phyloP scores from a whole-genome alignment of 2,888 invertebrate genomes.

The Megaustenia siamemsis region DNA sequence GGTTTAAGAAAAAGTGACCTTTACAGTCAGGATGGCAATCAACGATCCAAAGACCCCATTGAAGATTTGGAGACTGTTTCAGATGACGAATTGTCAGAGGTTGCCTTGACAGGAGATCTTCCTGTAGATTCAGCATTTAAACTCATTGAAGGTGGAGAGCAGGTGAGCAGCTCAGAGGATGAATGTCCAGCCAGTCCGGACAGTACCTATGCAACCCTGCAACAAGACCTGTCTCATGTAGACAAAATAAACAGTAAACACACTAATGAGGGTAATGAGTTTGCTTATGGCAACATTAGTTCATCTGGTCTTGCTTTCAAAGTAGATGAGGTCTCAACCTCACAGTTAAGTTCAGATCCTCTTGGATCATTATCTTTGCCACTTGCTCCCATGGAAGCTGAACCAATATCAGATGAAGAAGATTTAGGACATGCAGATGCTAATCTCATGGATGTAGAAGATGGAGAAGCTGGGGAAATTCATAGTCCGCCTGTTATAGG shows the following conservation, averaged over 20 bases:
- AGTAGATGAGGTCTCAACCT: constrained; percentile 11
- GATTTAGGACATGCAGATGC: constrained; percentile 37
- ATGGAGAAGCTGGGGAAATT: constrained; percentile 49
- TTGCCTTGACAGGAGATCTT: background rate
- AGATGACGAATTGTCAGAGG: constrained; percentile 48
- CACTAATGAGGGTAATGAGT: background rate
- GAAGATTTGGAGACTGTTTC: constrained; percentile 55
- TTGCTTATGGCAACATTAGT: constrained; percentile 26
- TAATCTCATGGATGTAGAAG: constrained; percentile 19
- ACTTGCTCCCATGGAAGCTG: constrained; percentile 46
- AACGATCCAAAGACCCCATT: constrained; percentile 26
- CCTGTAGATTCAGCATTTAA: background rate
- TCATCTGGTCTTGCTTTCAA: constrained; percentile 17
- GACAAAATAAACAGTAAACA: background rate
- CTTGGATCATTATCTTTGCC: background rate
- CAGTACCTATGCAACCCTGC: background rate
- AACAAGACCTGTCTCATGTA: background rate
- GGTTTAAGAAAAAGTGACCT: constrained; percentile 45
- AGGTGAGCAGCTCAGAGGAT: constrained; percentile 51
- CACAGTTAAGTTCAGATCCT: constrained; percentile 10
- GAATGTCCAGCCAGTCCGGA: constrained; percentile 10
- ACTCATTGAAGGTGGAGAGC: constrained; percentile 36
- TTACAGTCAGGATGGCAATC: constrained; percentile 22
- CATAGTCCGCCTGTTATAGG: constrained; percentile 33
- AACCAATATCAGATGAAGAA: constrained; percentile 57